Base-by-base conservation (phyloP, 2,888 invertebrate species). In the Philereme vetulata region DNA sequence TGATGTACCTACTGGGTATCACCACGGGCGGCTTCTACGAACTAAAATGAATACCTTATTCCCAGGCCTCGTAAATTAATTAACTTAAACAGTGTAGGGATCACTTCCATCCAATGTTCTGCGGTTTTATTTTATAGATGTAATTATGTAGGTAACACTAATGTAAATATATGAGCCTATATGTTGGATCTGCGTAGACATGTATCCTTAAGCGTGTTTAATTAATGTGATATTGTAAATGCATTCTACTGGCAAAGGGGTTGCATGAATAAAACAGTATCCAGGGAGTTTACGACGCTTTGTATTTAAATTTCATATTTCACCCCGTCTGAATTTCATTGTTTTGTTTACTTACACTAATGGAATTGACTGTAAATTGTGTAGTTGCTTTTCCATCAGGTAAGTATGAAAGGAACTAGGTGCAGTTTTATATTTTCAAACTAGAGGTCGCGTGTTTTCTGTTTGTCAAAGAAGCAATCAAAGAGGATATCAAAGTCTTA, bases 41-140 rank as follows among this genome's bases (percentile, higher is more conserved):
- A 66, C 59, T 60, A 63, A 67, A 62, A 70, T 66, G 70, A 72
- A 64, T 65, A 43, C 61, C 64, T 51, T 63, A 66, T 72, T 72
- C 78, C 69, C 74, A 35, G 76, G 67, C 60, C 69, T 69, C 70
- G 70, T 80, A 76, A 78, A 79, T 84, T 85, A 77, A 84, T 83
- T 80, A 80, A 69, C 65, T 70, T 65, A 65, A 51, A 63, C 62
- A 64, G 60, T 56, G 62, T 46, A 55, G 53, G 56, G 11, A 60
- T 64, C 51, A 56, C 34, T 67, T 60, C 50, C 45, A 57, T 60
- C 50, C 45, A 57, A 46, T 61, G 58, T 50, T 6, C n/a, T 49
- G 38, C 38, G 38, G 38, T 36, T 36, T 36, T 36, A 21, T 21
- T 21, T 21, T 21, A 21, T 21, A 2, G 21, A 21, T 21, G 21